Conservation (phyloP, 1,140 invertebrate genomes). For the Plodia interpunctella region DNA sequence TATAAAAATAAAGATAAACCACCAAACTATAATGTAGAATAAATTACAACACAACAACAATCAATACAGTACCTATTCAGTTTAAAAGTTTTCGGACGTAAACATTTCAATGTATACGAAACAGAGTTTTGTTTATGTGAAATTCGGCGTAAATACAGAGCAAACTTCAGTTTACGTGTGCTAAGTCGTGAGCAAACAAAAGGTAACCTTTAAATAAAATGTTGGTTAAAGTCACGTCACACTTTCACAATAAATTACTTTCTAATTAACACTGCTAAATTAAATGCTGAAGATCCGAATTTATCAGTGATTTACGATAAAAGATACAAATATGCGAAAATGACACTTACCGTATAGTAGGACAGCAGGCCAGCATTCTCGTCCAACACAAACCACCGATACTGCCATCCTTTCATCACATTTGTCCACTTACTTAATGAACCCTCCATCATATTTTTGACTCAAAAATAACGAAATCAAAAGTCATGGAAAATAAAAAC, state of each 20-base stretch:
- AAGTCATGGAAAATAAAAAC: constrained; percentile 63
- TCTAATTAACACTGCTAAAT: neutral
- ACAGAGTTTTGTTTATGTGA: neutral
- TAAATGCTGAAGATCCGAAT: constrained; percentile 12
- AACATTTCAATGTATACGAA: too few relatives aligned
- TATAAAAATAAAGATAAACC: too few relatives aligned
- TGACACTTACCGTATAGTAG: constrained; percentile 95
- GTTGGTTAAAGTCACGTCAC: neutral
- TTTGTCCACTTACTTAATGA: constrained; percentile 99
- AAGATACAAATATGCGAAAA: constrained; percentile 25
- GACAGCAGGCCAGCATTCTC: constrained; percentile 95
- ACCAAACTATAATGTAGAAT: too few relatives aligned
- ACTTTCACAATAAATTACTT: neutral
- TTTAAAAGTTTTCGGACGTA: too few relatives aligned
- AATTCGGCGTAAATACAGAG: neutral
- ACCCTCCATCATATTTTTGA: constrained; percentile 90
- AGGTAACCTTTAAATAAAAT: neutral
- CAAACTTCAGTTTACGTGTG: constrained; percentile 3
- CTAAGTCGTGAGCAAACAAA: neutral
- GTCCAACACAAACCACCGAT: constrained; percentile 99
- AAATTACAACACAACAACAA: too few relatives aligned
- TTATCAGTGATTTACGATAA: constrained; percentile 17
- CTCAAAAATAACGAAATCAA: constrained; percentile 50
- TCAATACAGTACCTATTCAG: too few relatives aligned
- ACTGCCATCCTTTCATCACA: constrained; percentile 99